Conservation (phyloP, 2,797 vertebrate species). For the Halcyon smyrnensis region DNA sequence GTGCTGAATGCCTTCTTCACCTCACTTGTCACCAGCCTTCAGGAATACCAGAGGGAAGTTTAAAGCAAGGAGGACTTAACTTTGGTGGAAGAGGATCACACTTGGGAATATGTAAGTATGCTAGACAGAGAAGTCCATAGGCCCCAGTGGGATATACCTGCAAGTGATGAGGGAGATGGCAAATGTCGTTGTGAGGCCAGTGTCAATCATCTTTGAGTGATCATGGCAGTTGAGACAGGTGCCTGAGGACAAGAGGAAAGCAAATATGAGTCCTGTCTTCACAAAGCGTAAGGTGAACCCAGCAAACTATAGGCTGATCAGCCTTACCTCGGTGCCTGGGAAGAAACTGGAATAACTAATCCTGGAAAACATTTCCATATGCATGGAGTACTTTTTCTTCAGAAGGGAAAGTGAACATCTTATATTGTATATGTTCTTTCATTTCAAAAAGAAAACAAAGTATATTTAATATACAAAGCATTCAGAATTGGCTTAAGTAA, state of each 20-base stretch:
- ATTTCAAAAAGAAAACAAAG: slow-evolving; percentile 45
- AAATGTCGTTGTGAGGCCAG: neutral
- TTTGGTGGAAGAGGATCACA: neutral
- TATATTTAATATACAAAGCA: slow-evolving; percentile 50
- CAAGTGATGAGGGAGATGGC: neutral
- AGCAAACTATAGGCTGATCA: neutral
- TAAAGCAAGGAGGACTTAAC: neutral
- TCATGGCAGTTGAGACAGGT: neutral
- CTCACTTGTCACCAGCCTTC: neutral
- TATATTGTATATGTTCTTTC: neutral
- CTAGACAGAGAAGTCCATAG: neutral
- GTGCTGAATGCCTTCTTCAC: neutral
- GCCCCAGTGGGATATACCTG: neutral
- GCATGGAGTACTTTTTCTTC: neutral
- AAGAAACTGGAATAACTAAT: neutral
- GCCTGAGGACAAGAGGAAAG: neutral
- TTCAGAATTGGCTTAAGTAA: slow-evolving; percentile 11
- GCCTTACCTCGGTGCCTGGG: neutral
- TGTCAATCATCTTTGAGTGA: neutral
- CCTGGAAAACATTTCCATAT: neutral
- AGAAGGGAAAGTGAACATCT: neutral
- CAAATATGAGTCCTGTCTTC: neutral
- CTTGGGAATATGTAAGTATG: neutral
- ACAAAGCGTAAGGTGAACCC: neutral
- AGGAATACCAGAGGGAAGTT: neutral